Percentiles rank a stretch among this genome's conserved stretches.
Evolutionary conservation across 2,797 vertebrate genomes (phyloP).

Genomic region (Scomberomorus guttatus): DNA sequence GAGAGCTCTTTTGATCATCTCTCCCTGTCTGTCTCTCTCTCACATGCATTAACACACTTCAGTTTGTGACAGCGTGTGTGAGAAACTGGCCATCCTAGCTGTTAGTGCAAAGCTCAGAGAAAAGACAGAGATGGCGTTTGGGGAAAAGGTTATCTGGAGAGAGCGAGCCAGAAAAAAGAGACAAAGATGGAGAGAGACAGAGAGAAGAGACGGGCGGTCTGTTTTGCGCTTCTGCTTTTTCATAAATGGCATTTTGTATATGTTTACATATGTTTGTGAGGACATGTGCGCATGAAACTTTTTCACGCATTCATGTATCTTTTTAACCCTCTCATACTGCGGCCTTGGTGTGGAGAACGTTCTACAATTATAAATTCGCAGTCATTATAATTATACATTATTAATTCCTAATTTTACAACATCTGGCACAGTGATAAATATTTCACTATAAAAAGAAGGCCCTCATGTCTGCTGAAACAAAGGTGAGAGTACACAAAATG

Average conservation of each 20-base stretch:
- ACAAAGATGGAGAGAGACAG: conserved; percentile 20
- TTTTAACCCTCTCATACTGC: conserved; percentile 31
- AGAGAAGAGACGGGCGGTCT: conserved; percentile 26
- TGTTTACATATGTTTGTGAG: conserved; percentile 4
- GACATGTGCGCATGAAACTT: not conserved
- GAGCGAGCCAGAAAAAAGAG: conserved; percentile 12
- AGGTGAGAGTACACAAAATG: conserved; percentile 57
- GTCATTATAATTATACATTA: conserved; percentile 61
- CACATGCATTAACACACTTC: conserved; percentile 26
- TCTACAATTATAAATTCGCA: conserved; percentile 42
- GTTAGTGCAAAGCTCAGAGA: conserved; percentile 24
- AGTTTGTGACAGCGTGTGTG: conserved; percentile 26
- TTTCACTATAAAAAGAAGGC: conserved; percentile 58
- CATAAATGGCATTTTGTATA: not conserved
- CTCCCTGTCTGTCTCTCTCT: not conserved
- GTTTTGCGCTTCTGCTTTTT: conserved; percentile 11
- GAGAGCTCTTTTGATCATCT: conserved; percentile 21
- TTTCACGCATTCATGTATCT: conserved; percentile 5
- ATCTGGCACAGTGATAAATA: conserved; percentile 61
- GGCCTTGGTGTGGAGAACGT: not conserved
- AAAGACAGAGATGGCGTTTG: conserved; percentile 23
- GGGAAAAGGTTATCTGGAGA: conserved; percentile 44
- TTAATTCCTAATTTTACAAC: conserved; percentile 62
- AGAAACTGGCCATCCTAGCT: conserved; percentile 15
- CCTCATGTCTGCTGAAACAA: conserved; percentile 38